Conservation (phyloP, 2,888 invertebrate genomes). For the Hypsopygia costalis region DNA sequence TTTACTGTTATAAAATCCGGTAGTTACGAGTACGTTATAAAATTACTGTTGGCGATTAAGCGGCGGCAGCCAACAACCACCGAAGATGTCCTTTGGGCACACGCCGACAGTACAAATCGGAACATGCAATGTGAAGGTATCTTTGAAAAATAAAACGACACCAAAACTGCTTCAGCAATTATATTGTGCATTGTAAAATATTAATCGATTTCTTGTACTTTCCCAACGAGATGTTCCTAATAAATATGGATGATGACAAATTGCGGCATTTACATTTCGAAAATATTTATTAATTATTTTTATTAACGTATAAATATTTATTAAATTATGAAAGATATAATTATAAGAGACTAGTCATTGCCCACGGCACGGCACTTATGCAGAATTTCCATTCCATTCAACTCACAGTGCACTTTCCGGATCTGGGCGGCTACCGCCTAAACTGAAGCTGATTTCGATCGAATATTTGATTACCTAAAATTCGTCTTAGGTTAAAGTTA, state of each 20-base stretch:
- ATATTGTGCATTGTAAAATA: conserved; percentile 21
- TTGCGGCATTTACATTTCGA: not conserved
- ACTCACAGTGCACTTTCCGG: too few species aligned
- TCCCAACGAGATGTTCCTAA: not conserved
- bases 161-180: conserved; percentile 20
- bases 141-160: conserved; percentile 8
- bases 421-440: too few species aligned
- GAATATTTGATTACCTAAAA: too few species aligned
- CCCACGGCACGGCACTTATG: too few species aligned
- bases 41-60: conserved; percentile 54
- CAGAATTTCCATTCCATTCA: too few species aligned
- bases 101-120: conserved; percentile 36
- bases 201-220: conserved; percentile 12
- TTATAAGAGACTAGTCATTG: too few species aligned
- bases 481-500: too few species aligned
- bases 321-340: too few species aligned
- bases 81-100: conserved; percentile 50
- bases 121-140: conserved; percentile 27
- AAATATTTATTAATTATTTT: not conserved
- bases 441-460: too few species aligned
- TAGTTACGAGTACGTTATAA: conserved; percentile 41
- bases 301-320: too few species aligned
- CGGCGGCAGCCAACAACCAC: conserved; percentile 30
- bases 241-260: not conserved
- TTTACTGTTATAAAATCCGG: conserved; percentile 45